Base-by-base conservation (phyloP, 2,797 vertebrate species). In the Pempheris klunzingeri region DNA sequence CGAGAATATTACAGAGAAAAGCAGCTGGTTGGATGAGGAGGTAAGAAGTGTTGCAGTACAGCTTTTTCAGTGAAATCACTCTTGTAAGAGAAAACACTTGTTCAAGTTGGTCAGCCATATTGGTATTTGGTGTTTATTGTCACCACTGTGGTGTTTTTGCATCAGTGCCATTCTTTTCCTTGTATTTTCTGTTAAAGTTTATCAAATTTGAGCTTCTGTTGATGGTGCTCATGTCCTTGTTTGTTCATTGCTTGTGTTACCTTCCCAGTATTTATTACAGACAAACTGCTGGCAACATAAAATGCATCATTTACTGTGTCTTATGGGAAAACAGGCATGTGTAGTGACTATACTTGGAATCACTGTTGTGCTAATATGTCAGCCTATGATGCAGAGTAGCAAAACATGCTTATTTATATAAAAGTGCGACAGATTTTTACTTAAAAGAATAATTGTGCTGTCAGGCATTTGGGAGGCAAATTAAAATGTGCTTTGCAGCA, bases 401-500 rank as follows among this genome's bases (percentile, higher is more conserved):
- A 77, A 75, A 87, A 80, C 47, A 71, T 4, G 1, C 66, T 78
- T 57, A 78, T 65, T 64, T 59, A 72, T 74, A 58, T 71, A 54
- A 80, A 85, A 47, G 46, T 55, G 71, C 78, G 74, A 82, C 78
- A 75, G 66, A 79, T 77, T 88, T 80, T 66, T 30, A 71, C 72
- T 78, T 85, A 49, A 84, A 89, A 78, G 73, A 87, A 81, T 80
- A 78, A 87, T 66, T 78, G 76, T 75, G 49, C 78, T 74, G 78
- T 63, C 69, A 83, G 78, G 74, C 43, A 74, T 70, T 70, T 74
- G 26, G 64, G 59, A 84, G 77, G 73, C 60, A 53, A 83, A 91
- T 86, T 84, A 86, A 87, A 82, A 83, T 74, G 50, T 75, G 69
- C 55, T 89, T 81, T 62, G 75, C 79, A 85, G 80, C 66, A 66